phyloP scores from a whole-genome alignment of 1,140 invertebrate genomes.

The Drosophila kikkawai region DNA sequence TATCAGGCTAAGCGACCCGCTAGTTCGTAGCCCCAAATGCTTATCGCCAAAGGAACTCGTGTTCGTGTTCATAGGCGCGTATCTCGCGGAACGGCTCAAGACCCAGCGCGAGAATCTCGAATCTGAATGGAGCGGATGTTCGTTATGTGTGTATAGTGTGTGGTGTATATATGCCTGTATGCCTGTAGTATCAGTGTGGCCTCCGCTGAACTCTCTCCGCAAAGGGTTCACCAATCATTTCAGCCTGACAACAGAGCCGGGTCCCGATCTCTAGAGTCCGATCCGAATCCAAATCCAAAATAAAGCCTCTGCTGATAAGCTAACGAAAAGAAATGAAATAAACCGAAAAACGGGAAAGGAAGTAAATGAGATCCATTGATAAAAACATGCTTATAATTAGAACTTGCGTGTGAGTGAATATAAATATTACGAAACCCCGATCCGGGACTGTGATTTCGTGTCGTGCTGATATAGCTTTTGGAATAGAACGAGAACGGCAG shows the following conservation, averaged over 20 bases:
- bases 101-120: constrained; percentile 49
- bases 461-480: constrained; percentile 10
- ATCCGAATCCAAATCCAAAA: constrained; percentile 43
- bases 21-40: constrained; percentile 83
- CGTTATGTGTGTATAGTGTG: constrained; percentile 36
- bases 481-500: constrained; percentile 45
- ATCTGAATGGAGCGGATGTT: constrained; percentile 82
- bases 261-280: constrained; percentile 32
- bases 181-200: constrained; percentile 48
- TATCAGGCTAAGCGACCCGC: constrained; percentile 29
- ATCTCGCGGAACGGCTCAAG: constrained; percentile 53
- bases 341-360: constrained; percentile 26
- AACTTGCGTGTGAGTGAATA: constrained; percentile 28
- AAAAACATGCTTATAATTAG: constrained; percentile 36
- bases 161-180: constrained; percentile 14
- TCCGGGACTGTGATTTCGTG: constrained; percentile 15
- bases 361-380: constrained; percentile 44
- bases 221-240: constrained; percentile 64
- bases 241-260: constrained; percentile 63
- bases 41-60: constrained; percentile 81
- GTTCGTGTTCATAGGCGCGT: constrained; percentile 63
- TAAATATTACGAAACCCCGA: constrained; percentile 22
- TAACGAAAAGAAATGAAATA: constrained; percentile 4
- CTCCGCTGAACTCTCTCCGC: constrained; percentile 76
- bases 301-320: constrained; percentile 56